Percentiles rank a stretch among this genome's conserved stretches.
phyloP scores from a whole-genome alignment of 2,797 vertebrate species.

The Aeoliscus strigatus region DNA sequence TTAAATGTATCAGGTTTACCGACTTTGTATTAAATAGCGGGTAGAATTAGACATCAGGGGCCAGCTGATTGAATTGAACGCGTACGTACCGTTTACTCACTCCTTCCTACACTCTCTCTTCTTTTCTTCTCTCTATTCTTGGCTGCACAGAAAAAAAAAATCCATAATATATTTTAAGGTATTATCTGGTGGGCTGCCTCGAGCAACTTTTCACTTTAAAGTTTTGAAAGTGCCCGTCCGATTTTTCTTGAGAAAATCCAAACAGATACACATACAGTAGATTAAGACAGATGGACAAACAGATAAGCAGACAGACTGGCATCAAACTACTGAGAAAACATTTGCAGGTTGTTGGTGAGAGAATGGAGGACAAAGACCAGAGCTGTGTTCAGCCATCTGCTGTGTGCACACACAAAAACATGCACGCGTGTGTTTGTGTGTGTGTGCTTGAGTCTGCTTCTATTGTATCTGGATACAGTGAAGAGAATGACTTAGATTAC shows the following conservation, averaged over 20 bases:
- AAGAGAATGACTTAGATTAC: constrained; percentile 69
- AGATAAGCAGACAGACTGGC: constrained; percentile 13
- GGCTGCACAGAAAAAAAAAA: no score
- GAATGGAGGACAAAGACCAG: constrained; percentile 42
- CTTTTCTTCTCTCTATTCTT: no score
- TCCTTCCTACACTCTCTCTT: no score
- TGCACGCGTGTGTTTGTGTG: constrained; percentile 4
- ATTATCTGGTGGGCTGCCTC: no score
- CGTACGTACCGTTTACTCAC: no score
- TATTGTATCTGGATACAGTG: constrained; percentile 55
- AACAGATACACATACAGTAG: constrained; percentile 20
- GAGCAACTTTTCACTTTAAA: no score
- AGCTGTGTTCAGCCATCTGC: constrained; percentile 59
- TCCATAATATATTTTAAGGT: no score
- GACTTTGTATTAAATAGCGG: no score
- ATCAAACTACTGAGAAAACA: constrained; percentile 14
- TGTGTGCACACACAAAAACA: constrained; percentile 11
- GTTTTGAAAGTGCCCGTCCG: constrained; percentile 12
- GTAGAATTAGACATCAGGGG: no score
- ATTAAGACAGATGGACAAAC: constrained; percentile 19
- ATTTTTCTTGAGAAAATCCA: constrained; percentile 3
- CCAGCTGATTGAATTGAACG: no score
- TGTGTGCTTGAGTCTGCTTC: constrained; percentile 16
- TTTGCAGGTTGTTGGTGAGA: constrained; percentile 25
- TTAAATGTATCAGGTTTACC: no score